Conservation (phyloP, 2,113 vertebrate species). For the Podarcis cretensis region DNA sequence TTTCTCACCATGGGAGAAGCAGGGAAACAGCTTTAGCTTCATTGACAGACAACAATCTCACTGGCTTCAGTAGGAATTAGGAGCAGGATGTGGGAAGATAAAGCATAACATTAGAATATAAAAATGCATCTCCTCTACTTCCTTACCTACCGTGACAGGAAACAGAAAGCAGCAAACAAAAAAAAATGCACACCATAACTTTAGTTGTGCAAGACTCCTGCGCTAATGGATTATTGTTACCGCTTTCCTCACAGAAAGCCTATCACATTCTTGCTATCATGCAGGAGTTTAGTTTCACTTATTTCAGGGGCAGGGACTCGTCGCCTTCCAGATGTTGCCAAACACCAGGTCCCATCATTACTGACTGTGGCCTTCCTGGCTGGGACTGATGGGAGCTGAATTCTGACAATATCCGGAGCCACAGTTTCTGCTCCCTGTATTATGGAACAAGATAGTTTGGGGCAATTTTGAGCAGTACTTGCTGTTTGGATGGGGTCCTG, state of each 20-base stretch:
- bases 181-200: fast-evolving
- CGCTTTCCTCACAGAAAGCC: fast-evolving
- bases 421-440: no score
- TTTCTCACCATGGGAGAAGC: not conserved
- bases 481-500: not conserved
- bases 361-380: no score
- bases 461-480: not conserved
- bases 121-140: not conserved
- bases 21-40: not conserved
- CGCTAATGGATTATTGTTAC: not conserved
- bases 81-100: not conserved
- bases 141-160: fast-evolving
- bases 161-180: not conserved
- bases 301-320: no score
- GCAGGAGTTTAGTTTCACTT: not conserved
- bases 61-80: not conserved
- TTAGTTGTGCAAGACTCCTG: fast-evolving
- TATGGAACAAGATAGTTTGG: not conserved
- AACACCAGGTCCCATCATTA: no score
- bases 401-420: no score
- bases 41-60: not conserved
- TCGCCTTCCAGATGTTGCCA: no score
- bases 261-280: not conserved
- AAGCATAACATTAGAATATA: not conserved
- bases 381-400: no score